Evolutionary conservation across 2,113 vertebrate genomes (phyloP).

Genomic region (Tragelaphus strepsiceros): DNA sequence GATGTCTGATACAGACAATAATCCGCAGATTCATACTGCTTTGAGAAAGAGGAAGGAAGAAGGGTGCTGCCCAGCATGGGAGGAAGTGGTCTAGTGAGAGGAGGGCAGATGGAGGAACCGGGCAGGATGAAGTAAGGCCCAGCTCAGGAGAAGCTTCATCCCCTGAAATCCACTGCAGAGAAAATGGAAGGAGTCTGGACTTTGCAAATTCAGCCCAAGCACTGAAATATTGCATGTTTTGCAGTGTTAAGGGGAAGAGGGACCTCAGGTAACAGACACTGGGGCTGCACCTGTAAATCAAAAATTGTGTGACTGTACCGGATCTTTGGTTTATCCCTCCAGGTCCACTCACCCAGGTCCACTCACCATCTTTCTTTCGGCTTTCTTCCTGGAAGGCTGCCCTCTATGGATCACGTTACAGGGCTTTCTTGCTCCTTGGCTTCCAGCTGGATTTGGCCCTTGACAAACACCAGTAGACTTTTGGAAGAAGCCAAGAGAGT

Average conservation of each 20-base stretch:
- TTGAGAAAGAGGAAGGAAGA: slow-evolving; percentile 6
- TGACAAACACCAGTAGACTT: background rate
- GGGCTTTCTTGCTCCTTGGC: background rate
- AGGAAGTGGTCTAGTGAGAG: background rate
- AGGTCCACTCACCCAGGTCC: background rate
- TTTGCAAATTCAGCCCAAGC: background rate
- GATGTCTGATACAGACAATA: background rate
- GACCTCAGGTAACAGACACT: background rate
- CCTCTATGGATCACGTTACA: background rate
- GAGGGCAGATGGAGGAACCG: background rate
- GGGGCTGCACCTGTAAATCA: background rate
- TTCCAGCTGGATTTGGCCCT: background rate
- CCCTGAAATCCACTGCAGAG: background rate
- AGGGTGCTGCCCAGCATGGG: background rate
- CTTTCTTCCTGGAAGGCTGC: background rate
- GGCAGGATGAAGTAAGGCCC: background rate
- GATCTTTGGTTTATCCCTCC: background rate
- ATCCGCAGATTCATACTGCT: background rate
- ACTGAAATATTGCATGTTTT: background rate
- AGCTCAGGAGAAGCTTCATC: background rate
- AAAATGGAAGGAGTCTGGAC: background rate
- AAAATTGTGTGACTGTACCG: no score
- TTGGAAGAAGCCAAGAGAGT: background rate
- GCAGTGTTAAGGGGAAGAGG: background rate
- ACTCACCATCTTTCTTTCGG: background rate